Percentiles rank a stretch among this genome's conserved stretches.
Conservation (phyloP, 2,888 invertebrate genomes). For the Imbricaverruca yamaguchii region DNA sequence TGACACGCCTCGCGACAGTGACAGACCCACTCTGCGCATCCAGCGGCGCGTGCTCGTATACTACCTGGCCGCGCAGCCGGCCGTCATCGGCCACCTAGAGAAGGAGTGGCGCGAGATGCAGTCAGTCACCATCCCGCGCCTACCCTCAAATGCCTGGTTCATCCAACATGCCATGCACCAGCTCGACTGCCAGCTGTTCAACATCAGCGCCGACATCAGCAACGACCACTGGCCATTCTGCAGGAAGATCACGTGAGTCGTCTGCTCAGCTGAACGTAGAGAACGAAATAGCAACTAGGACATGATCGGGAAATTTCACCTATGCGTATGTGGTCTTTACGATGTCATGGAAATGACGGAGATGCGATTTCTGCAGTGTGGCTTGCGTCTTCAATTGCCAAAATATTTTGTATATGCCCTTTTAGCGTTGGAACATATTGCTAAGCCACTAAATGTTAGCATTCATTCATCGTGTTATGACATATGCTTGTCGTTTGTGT, state of each 20-base stretch:
- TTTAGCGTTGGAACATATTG: too few species aligned
- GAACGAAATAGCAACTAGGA: too few species aligned
- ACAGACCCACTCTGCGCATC: neutral
- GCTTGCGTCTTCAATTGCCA: too few species aligned
- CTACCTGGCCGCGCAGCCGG: conserved; percentile 3
- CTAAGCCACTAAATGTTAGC: too few species aligned
- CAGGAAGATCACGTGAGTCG: neutral
- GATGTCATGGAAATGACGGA: too few species aligned
- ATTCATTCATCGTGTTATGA: too few species aligned
- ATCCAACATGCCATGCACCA: conserved; percentile 5
- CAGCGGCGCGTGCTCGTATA: neutral
- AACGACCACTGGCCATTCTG: neutral
- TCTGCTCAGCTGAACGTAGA: too few species aligned
- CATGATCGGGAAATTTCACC: too few species aligned
- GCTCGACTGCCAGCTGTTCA: neutral
- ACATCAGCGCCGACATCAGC: neutral
- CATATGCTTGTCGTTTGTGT: too few species aligned
- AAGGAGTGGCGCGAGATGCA: conserved; percentile 17
- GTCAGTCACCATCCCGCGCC: neutral
- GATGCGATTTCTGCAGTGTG: too few species aligned
- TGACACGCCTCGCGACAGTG: neutral
- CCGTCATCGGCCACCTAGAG: neutral
- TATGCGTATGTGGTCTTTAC: too few species aligned
- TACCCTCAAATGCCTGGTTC: neutral
- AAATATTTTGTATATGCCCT: too few species aligned